Base-by-base conservation (phyloP, 2,113 vertebrate species). In the Circaetus gallicus region DNA sequence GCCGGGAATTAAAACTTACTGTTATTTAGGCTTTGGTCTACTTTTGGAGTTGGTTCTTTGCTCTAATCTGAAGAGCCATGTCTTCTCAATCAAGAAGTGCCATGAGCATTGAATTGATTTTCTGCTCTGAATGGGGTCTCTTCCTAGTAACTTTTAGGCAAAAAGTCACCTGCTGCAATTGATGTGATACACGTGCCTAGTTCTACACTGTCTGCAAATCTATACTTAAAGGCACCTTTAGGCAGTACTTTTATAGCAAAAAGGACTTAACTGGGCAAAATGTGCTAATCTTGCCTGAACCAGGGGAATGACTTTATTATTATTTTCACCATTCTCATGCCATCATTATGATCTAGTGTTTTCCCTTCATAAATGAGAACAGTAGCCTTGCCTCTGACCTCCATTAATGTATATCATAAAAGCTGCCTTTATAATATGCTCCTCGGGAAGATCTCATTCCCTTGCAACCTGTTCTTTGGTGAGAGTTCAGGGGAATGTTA, bases 321-420 rank as follows among this genome's bases (percentile, higher is more conserved):
- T 86, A 82, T 82, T 85, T 91, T 90, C 56, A 66, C 52, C 28
- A 4, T 95, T 77, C 79, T 76, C 20, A 5, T 94, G 88, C 86
- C 78, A 76, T 89, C 90, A 19, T 89, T 85, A 74, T 82, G 92
- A 89, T 93, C 61, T 89, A 56, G 36, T 82, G 77, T 67, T 86
- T 94, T 95, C 38, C 50, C 62, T 80, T 89, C 72, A 36, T 76
- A 77, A 84, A 94, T 66, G 90, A 94, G 86, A 92, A 58, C 40
- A 28, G 90, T 72, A 74, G 94, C 94, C 67, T 63, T 96, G 79
- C 24, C 82, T 90, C 80, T 96, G 90, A 90, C 94, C 95, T 93
- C 93, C 34, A 45, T 82, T 82, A 89, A 82, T 26, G 45, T 86
- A 8, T 40, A 62, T 90, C 82, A 58, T 90, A 90, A 95, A 92